Evolutionary conservation across 2,888 invertebrate genomes (phyloP), one percentile per base, ranked within the genome.

Genomic region (Latheticus oryzae): DNA sequence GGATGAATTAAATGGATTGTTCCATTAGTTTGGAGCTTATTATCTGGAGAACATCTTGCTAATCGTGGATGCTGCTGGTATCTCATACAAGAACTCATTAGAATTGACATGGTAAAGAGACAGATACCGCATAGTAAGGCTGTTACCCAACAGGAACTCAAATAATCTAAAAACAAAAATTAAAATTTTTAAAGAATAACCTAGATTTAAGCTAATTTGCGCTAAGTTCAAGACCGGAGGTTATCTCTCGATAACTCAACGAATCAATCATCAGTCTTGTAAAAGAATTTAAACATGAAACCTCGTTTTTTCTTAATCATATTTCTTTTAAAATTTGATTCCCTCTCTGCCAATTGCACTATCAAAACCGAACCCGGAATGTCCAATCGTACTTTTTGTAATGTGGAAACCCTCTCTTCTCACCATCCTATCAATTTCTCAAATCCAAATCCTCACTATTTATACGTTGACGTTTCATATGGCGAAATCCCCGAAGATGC

Each of bases 1-100:
- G 70, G 63, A 56, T 78, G 77, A 0, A 76, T 73, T 21, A 79
- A 63, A 60, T 76, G 75, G 12, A 78, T 69, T 28, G 73, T 76
- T 23, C 63, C 63, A 40, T 73, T 73, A 23, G 67, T 66, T 16
- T 73, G 53, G 9, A 65, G 47, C 11, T 66, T 63, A 26, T 58
- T 43, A 48, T 65, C 40, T 7, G 58, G 56, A n/a, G 60, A 40
- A 45, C 74, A 74, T 54, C 70, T 65, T 3, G 73, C 71, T 1
- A 69, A 37, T 56, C 69, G 55, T 5, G 60, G 35, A 19, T 52
- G 61, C 43, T 60, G 16, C 53, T 58, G 28, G n/a, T 45, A 58
- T 3, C 62, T 61, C 30, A 70, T 55, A 1, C 66, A 63, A 4
- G 67, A 69, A 30, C 63, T 45, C 35, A 65, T 56, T 4, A 73